Evolutionary conservation across 2,797 vertebrate species (phyloP), one percentile per base, ranked within the genome.

Genomic region (Lacerta viridis): DNA sequence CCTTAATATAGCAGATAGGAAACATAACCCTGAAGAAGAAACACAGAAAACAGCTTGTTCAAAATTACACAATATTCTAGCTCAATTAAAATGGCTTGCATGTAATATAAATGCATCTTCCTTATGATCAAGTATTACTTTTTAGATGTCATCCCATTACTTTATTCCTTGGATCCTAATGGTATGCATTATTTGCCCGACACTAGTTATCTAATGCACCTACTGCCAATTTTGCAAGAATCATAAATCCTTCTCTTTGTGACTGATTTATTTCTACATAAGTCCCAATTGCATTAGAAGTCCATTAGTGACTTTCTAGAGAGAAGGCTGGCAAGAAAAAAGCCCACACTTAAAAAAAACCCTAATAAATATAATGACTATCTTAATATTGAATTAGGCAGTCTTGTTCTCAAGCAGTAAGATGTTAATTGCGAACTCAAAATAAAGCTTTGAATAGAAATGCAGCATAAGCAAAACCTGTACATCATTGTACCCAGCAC

Each of bases 231-330:
- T 94, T 93, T 94, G 89, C 90, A 94, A 93, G 92, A 94, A 90
- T 79, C 91, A 94, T 95, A 95, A 95, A 94, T 94, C 89, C 90
- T 94, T 93, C 93, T 83, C 86, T 94, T 92, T 82, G 87, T 91
- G 89, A 88, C 69, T 95, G 95, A 95, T 96, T 93, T 95, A 94
- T 95, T 92, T 87, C 88, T 92, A 83, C 80, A 95, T 92, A 95
- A 92, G 69, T 91, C 85, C 86, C 94, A 96, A 96, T 92, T 92
- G 82, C 95, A 93, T 96, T 94, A 95, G 88, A 93, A 93, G 94
- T 91, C 92, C 95, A 96, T 96, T 96, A 96, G 79, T 82, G 93
- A 92, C 90, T 95, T 92, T 95, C 93, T 89, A 91, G 88, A 87
- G 39, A 69, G 64, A 46, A 91, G 88, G 50, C 90, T 83, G 83